Percentiles rank a stretch among this genome's conserved stretches.
Evolutionary conservation across 2,888 invertebrate species (phyloP).

Genomic region (Drosophila seclusa): DNA sequence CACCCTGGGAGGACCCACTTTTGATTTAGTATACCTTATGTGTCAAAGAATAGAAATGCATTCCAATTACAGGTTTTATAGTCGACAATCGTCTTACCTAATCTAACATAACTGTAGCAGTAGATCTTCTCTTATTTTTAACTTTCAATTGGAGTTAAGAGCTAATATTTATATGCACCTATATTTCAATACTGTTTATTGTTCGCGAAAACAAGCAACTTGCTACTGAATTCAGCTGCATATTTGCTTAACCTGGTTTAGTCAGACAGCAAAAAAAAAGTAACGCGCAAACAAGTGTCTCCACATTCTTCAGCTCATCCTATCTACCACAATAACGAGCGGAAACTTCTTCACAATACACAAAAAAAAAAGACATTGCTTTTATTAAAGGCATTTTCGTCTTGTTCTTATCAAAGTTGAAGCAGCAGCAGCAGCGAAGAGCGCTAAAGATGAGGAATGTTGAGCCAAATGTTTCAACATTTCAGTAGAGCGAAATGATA

Average conservation of each 20-base stretch:
- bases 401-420: slow-evolving; percentile 37
- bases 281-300: not conserved
- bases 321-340: slow-evolving; percentile 23
- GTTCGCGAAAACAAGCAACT: not conserved
- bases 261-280: not conserved
- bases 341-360: slow-evolving; percentile 10
- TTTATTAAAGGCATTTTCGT: slow-evolving; percentile 4
- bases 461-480: slow-evolving; percentile 62
- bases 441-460: slow-evolving; percentile 39
- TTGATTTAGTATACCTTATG: no score
- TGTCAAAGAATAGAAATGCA: not conserved
- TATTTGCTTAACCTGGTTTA: slow-evolving; percentile 30
- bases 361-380: not conserved
- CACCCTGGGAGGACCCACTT: not conserved
- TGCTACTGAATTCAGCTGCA: slow-evolving; percentile 18
- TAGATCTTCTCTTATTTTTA: not conserved
- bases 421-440: slow-evolving; percentile 17
- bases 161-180: not conserved
- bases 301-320: slow-evolving; percentile 8
- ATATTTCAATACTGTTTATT: not conserved
- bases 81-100: not conserved
- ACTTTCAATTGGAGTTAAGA: not conserved
- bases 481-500: slow-evolving; percentile 52
- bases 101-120: not conserved
- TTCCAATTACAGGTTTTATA: not conserved